Evolutionary conservation across 2,797 vertebrate genomes (phyloP).

Genomic region (Sparus aurata): DNA sequence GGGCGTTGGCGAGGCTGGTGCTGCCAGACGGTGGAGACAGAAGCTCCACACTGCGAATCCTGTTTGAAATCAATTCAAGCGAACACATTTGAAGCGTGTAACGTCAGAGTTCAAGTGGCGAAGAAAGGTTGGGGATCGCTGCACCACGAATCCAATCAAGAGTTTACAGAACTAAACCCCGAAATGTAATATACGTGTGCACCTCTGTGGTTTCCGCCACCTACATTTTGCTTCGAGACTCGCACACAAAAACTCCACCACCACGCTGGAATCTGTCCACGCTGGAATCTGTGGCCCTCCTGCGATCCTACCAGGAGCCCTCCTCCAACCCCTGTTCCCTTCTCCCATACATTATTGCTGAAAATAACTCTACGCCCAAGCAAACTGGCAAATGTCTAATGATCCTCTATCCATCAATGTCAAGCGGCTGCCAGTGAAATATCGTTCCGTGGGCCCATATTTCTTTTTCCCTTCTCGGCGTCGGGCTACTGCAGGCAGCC

Average conservation of each 20-base stretch:
- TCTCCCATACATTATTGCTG: constrained; percentile 80
- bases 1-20: no score
- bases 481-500: constrained; percentile 62
- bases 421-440: constrained; percentile 81
- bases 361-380: constrained; percentile 87
- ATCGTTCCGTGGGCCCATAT: constrained; percentile 73
- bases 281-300: constrained; percentile 53
- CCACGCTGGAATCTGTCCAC: constrained; percentile 29
- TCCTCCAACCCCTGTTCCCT: constrained; percentile 68
- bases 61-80: neutral
- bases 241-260: constrained; percentile 39
- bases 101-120: constrained; percentile 10
- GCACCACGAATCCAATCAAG: constrained; percentile 6
- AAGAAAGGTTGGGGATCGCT: neutral
- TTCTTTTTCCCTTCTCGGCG: constrained; percentile 62
- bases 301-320: constrained; percentile 64
- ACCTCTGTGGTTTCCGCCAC: constrained; percentile 32
- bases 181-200: constrained; percentile 17
- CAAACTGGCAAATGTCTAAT: constrained; percentile 86
- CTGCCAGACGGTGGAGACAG: no score
- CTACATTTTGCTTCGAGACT: constrained; percentile 49
- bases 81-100: neutral
- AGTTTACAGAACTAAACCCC: constrained; percentile 23
- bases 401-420: constrained; percentile 86
- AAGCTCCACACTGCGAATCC: no score